These are phyloP conservation scores for Plestiodon gilberti DNA, from an alignment of 2,113 vertebrate species.

Conservation along the genomic window DNA sequence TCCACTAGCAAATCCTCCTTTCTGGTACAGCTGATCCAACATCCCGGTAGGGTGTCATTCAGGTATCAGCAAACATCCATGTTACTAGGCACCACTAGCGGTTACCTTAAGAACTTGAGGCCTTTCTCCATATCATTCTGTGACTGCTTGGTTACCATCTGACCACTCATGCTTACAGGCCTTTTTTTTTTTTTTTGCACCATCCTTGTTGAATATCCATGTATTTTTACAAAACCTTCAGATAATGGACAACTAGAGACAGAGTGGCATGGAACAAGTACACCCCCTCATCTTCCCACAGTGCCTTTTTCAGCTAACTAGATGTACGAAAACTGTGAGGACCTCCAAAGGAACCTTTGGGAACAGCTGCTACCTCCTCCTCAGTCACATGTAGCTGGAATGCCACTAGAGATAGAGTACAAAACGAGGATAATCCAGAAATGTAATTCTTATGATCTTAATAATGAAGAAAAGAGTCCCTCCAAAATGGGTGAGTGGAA, in stretches of 20 bases:
- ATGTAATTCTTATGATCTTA: not conserved
- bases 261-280: not conserved
- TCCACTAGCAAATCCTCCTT: no score
- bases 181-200: no score
- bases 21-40: no score
- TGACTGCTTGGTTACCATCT: no score
- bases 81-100: no score
- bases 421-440: not conserved
- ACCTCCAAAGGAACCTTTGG: not conserved
- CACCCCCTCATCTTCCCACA: not conserved
- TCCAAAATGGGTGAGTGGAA: not conserved
- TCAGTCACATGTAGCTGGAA: not conserved
- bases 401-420: not conserved
- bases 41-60: no score
- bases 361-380: not conserved
- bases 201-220: no score
- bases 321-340: not conserved
- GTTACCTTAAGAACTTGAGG: no score
- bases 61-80: no score
- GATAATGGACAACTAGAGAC: not conserved
- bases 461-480: not conserved
- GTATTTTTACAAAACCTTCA: not conserved
- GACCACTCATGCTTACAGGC: no score
- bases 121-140: no score
- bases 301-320: not conserved